Conservation (phyloP, 2,113 vertebrate genomes). For the Cyprinus carpio region DNA sequence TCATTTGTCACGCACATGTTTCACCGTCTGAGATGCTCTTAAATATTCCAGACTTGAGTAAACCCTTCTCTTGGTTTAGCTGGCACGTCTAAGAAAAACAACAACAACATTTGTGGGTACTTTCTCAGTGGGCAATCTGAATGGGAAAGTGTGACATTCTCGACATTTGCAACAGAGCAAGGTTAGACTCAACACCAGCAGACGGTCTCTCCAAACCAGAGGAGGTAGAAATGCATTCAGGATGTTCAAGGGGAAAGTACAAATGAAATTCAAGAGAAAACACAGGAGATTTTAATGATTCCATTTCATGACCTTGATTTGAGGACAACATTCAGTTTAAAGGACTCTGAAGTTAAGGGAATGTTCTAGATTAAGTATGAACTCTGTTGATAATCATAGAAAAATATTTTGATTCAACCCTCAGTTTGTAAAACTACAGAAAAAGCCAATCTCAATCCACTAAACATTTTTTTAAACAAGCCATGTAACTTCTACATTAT, state of each 20-base stretch:
- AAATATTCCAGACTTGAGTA: constrained; percentile 1
- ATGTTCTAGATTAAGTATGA: neutral
- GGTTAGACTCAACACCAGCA: constrained; percentile 25
- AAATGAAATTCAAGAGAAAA: neutral
- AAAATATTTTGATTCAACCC: neutral
- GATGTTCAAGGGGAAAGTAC: neutral
- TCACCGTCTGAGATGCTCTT: constrained; percentile 27
- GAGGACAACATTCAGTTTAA: neutral
- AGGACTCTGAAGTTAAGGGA: neutral
- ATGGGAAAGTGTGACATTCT: constrained; percentile 48
- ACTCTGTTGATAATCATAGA: neutral
- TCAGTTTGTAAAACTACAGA: too few relatives aligned
- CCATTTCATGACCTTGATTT: neutral
- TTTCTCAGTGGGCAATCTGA: constrained; percentile 19
- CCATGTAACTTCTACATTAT: neutral
- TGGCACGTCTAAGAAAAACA: constrained; percentile 43
- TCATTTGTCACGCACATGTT: constrained; percentile 5
- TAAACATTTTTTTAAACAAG: neutral
- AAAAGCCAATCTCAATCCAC: too few relatives aligned
- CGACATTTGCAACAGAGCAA: constrained; percentile 33
- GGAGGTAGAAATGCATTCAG: neutral
- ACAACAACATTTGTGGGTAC: constrained; percentile 24
- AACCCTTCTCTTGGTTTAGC: neutral
- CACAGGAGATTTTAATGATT: neutral
- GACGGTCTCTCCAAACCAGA: neutral